These are phyloP conservation scores for Nebria brevicollis DNA, from an alignment of 2,888 invertebrate species.

Conservation along the genomic window DNA sequence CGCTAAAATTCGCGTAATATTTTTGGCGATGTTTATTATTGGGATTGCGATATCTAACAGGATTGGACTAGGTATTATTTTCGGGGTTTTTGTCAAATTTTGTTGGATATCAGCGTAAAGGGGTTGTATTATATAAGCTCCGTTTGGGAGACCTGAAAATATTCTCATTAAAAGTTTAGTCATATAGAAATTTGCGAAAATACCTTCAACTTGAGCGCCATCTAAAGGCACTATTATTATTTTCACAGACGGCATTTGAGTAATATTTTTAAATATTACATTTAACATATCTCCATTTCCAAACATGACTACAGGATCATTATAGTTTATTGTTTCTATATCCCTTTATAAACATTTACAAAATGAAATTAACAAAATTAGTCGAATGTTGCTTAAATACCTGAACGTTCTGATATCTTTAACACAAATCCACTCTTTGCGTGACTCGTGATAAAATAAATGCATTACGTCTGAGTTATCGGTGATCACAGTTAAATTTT, in stretches of 20 bases:
- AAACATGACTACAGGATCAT: slow-evolving; percentile 55
- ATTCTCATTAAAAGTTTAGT: slow-evolving; percentile 4
- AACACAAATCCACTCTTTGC: slow-evolving; percentile 57
- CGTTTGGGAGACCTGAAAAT: slow-evolving; percentile 57
- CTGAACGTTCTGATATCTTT: slow-evolving; percentile 54
- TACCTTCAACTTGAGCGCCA: slow-evolving; percentile 49
- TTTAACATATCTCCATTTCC: slow-evolving; percentile 50
- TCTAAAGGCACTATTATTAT: slow-evolving; percentile 49
- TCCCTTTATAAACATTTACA: slow-evolving; percentile 8
- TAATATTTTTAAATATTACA: slow-evolving; percentile 47
- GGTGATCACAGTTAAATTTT: slow-evolving; percentile 58
- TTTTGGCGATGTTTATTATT: slow-evolving; percentile 54
- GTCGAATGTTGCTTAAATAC: slow-evolving; percentile 49
- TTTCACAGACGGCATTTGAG: slow-evolving; percentile 35
- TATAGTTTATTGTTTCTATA: slow-evolving; percentile 26
- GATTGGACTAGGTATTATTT: slow-evolving; percentile 56
- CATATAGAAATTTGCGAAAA: slow-evolving; percentile 40
- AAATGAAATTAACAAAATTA: neutral
- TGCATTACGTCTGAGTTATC: slow-evolving; percentile 54
- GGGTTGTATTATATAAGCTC: slow-evolving; percentile 57
- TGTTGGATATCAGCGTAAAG: slow-evolving; percentile 53
- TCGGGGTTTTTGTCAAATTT: slow-evolving; percentile 50
- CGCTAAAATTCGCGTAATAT: slow-evolving; percentile 52
- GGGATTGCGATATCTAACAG: slow-evolving; percentile 59
- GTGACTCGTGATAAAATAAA: slow-evolving; percentile 57